These are phyloP conservation scores for Vipera latastei DNA, from an alignment of 2,797 vertebrate genomes.

Conservation along the genomic window DNA sequence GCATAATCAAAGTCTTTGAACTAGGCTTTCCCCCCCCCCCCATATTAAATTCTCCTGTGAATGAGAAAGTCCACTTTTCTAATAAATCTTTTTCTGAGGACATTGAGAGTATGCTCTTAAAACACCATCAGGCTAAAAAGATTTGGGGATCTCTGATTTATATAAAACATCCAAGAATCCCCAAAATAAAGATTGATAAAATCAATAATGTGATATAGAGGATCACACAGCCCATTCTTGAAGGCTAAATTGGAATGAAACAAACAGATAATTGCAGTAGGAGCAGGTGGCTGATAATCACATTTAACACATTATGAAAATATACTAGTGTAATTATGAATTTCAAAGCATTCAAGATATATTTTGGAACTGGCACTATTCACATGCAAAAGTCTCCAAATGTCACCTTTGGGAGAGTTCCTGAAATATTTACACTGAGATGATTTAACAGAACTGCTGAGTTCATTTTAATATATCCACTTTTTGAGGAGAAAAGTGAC, in stretches of 20 bases:
- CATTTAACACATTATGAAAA: background rate
- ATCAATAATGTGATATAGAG: background rate
- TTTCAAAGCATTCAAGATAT: background rate
- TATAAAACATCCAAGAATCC: background rate
- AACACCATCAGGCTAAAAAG: background rate
- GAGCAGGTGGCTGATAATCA: background rate
- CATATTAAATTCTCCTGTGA: background rate
- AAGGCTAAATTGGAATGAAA: background rate
- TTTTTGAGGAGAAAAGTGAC: background rate
- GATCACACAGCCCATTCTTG: background rate
- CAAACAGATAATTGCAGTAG: background rate
- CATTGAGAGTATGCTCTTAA: background rate
- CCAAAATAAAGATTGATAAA: background rate
- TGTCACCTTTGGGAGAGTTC: background rate
- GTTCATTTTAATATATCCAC: background rate
- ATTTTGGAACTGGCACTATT: background rate
- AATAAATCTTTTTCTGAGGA: background rate
- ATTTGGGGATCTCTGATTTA: background rate
- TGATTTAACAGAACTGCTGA: background rate
- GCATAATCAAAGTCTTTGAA: background rate
- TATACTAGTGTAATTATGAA: background rate
- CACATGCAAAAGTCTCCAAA: background rate
- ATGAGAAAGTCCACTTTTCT: background rate
- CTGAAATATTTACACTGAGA: background rate
- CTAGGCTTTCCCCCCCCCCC: no score